Percentiles rank a stretch among this genome's conserved stretches.
Evolutionary conservation across 1,140 invertebrate species (phyloP).

Genomic region (Drosophila quadrilineata): DNA sequence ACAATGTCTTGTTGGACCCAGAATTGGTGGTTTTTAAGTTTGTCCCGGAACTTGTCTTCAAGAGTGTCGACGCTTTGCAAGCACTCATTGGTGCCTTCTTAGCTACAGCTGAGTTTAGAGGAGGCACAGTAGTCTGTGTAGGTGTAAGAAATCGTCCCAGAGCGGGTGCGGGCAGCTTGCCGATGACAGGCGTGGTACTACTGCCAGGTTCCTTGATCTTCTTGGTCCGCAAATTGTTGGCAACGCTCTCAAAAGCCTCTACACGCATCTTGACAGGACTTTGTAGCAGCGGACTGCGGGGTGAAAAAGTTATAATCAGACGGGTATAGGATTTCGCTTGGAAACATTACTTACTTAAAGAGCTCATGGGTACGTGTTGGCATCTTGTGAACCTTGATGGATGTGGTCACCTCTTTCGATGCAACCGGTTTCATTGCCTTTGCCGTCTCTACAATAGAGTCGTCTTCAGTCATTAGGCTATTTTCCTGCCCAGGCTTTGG

Average conservation of each 20-base stretch:
- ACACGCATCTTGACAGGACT: slow-evolving; percentile 85
- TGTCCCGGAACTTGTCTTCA: slow-evolving; percentile 51
- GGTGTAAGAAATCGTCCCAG: slow-evolving; percentile 77
- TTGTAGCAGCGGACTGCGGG: slow-evolving; percentile 84
- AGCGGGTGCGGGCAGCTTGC: slow-evolving; percentile 49
- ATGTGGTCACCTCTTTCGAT: too few species aligned
- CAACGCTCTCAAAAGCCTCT: slow-evolving; percentile 84
- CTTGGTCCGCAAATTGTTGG: slow-evolving; percentile 45
- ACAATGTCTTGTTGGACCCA: slow-evolving; percentile 51
- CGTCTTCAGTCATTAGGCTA: slow-evolving; percentile 73
- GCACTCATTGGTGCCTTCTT: slow-evolving; percentile 69
- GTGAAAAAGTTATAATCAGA: too few species aligned
- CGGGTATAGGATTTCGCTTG: not conserved
- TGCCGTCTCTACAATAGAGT: slow-evolving; percentile 46
- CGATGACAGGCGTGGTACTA: slow-evolving; percentile 62
- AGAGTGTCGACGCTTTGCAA: slow-evolving; percentile 50
- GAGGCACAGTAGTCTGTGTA: slow-evolving; percentile 47
- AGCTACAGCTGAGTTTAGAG: slow-evolving; percentile 35
- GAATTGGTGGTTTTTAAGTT: slow-evolving; percentile 51
- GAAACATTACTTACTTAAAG: slow-evolving; percentile 62
- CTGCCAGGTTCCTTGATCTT: slow-evolving; percentile 39
- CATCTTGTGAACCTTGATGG: too few species aligned
- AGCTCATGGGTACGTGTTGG: slow-evolving; percentile 67
- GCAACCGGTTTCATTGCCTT: too few species aligned
- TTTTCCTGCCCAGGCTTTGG: slow-evolving; percentile 21